Evolutionary conservation across 1,140 invertebrate genomes (phyloP), one percentile per base, ranked within the genome.

Genomic region (Atopsyche davidsoni): DNA sequence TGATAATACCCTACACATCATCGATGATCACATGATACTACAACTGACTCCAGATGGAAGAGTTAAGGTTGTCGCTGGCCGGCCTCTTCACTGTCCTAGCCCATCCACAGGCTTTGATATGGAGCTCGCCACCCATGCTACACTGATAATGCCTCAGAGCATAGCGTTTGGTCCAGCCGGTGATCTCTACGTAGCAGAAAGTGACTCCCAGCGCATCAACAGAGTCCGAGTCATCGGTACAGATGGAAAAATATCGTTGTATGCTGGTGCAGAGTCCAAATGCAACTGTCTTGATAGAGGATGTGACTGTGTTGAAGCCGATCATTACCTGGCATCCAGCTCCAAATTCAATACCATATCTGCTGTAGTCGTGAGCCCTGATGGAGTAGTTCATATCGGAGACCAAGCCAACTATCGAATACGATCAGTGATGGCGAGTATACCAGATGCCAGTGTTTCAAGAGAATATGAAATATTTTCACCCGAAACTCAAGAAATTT

Each of bases 321-420:
- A 96, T 59, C 92, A 95, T 64, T 91, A 86, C 61, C 65, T 96
- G 23, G 92, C 92, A 4, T 87, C 90, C 0, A 92, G 88, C 42
- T 89, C 92, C 0, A 90, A 95, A 64, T 94, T 98, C 64, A 93
- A 94, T 59, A 93, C 91, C 0, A 92, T 97, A 38, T 94, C 92
- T 0, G 87, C 92, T 0, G 80, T 98, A 0, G 83, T 92, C 11
- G 90, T 97, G 0, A 93, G 92, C 3, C 92, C 93, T 0, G 92
- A 97, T 64, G 90, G 92, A 0, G 85, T 93, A 16, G 83, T 98
- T 0, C 92, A 97, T 61, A 91, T 98, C 28, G 87, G 90, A 6
- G 95, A 98, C 66, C 91, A 94, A 66, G 89, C 89, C 1, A 93
- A 92, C 64, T 89, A 91, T 60, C 77, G 85, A 62, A 90, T 97